A percentile compares a stretch with the other conserved stretches of the same genome.
Conservation (phyloP, 2,113 vertebrate species). For the Pelvicachromis taeniatus region DNA sequence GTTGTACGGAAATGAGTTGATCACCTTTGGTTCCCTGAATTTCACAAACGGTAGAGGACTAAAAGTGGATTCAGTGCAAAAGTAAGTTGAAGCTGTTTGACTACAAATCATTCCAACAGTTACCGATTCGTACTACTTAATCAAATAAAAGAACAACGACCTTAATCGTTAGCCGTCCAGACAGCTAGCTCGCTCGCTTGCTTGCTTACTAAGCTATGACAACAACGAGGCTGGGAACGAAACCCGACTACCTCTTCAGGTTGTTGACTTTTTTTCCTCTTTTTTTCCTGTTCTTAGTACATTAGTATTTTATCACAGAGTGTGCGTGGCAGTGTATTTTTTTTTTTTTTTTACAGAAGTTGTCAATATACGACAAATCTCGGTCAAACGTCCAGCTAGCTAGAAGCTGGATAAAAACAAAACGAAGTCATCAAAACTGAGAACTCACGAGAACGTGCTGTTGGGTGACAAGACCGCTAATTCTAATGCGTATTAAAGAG, state of each 20-base stretch:
- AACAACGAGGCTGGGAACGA: not conserved
- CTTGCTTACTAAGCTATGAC: not conserved
- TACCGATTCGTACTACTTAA: not conserved
- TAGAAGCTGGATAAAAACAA: not conserved
- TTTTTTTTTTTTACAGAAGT: not conserved
- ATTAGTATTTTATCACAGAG: not conserved
- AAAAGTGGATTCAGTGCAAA: not conserved
- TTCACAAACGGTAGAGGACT: not conserved
- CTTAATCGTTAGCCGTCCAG: not conserved
- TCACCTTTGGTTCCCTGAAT: not conserved
- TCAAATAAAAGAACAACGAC: not conserved
- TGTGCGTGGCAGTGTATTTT: not conserved
- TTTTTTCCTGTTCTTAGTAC: not conserved
- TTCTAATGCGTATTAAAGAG: not conserved
- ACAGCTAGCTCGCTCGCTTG: not conserved
- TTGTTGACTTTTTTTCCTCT: not conserved
- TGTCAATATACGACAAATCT: too few species aligned
- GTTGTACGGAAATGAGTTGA: slow-evolving; percentile 15
- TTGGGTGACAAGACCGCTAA: not conserved
- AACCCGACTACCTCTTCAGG: not conserved
- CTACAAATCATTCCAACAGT: rapidly evolving
- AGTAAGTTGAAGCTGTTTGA: not conserved
- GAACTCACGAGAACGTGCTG: not conserved
- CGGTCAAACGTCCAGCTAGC: not conserved
- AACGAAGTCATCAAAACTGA: not conserved